These are phyloP conservation scores for Saturnia japonica DNA, from an alignment of 2,888 invertebrate genomes.

Conservation along the genomic window DNA sequence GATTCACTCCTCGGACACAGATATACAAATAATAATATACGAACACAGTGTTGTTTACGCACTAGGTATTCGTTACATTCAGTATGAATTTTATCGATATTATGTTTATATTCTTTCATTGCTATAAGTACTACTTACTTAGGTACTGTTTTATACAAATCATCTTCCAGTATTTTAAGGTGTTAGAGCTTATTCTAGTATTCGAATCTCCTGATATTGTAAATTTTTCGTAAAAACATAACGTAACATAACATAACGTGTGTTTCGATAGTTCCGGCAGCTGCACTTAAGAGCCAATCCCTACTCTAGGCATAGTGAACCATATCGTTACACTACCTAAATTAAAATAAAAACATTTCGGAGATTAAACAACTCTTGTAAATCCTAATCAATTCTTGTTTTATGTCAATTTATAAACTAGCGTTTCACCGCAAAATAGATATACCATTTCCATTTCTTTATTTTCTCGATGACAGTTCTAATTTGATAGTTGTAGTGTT, in stretches of 20 bases:
- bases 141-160: not conserved
- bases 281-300: not conserved
- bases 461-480: no score
- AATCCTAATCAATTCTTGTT: not conserved
- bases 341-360: not conserved
- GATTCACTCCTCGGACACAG: not conserved
- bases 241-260: no score
- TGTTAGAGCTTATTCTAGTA: not conserved
- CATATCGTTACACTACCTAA: not conserved
- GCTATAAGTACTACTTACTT: not conserved
- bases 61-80: not conserved
- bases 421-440: not conserved
- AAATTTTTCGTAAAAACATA: not conserved
- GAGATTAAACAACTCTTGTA: not conserved
- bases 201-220: not conserved
- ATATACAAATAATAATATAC: not conserved
- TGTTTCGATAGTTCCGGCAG: not conserved
- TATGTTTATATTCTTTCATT: not conserved
- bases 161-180: not conserved
- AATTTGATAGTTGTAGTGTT: no score
- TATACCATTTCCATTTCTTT: no score
- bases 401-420: not conserved
- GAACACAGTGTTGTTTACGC: not conserved
- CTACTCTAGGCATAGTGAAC: not conserved
- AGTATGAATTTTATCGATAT: not conserved